Evolutionary conservation across 2,113 vertebrate species (phyloP), one percentile per base, ranked within the genome.

Genomic region (Scytalopus superciliaris): DNA sequence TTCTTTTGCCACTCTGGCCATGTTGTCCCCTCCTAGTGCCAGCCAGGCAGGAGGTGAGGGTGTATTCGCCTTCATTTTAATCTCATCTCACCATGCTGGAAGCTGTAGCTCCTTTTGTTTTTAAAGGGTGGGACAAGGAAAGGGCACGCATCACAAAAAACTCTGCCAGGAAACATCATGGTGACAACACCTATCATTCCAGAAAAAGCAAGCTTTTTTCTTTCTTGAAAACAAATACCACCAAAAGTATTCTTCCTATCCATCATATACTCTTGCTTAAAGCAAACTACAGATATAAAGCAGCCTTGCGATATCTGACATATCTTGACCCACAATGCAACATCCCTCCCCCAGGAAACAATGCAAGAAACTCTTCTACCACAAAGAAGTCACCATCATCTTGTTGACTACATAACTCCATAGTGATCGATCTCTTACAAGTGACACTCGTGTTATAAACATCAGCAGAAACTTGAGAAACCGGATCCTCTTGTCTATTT

Each of bases 381-480:
- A 88, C 85, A 62, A 64, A 90, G 69, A 78, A 96, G 87, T 90
- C 92, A 70, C 92, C 90, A 69, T 70, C 95, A 67, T 70, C 84
- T 96, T 93, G 76, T 85, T n/a, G 68, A 73, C 75, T 68, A 57
- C 73, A 68, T 82, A 95, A 94, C 81, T 95, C 73, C 28, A 35
- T 25, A 92, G 47, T n/a, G 90, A 97, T 13, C 15, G 25, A 96
- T 94, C 90, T 91, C 87, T 14, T 39, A 69, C 79, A 77, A 95
- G 74, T 31, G 93, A 96, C 63, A 69, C 74, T 76, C 89, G 70
- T 96, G 94, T 89, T 93, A 95, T 21, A 94, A 96, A 95, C 94
- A 93, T 87, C 95, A 95, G 89, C 79, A 91, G 75, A 88, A 97
- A 95, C 75, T 19, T 40, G 84, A 86, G 87, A 93, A 97, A 97